Evolutionary conservation across 2,797 vertebrate genomes (phyloP).

Genomic region (Lacerta bilineata): DNA sequence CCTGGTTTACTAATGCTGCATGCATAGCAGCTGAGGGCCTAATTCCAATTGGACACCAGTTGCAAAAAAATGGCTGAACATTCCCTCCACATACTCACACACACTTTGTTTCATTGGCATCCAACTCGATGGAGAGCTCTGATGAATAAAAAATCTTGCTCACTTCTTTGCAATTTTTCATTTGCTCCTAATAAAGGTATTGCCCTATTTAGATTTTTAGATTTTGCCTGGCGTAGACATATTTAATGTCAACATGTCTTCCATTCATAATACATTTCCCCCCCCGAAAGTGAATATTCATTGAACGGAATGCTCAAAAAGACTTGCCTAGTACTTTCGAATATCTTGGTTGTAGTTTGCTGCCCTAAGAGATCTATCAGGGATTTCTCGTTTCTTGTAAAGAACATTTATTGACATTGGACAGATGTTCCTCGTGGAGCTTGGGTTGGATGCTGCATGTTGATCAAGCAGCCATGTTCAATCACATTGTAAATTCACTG

Average conservation of each 20-base stretch:
- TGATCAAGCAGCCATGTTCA: background rate
- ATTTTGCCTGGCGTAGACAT: background rate
- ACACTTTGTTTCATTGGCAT: background rate
- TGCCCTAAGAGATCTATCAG: background rate
- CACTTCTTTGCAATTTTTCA: background rate
- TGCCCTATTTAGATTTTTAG: background rate
- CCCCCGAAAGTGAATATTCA: background rate
- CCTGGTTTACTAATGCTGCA: background rate
- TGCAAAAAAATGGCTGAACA: too few relatives aligned
- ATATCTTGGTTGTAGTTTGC: background rate
- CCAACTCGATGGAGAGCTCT: background rate
- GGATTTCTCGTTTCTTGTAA: background rate
- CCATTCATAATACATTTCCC: background rate
- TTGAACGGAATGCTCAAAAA: background rate
- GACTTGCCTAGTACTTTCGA: background rate
- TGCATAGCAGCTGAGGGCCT: background rate
- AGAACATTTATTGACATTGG: background rate
- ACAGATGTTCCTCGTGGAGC: too few relatives aligned
- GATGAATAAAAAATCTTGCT: background rate
- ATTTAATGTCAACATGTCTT: background rate
- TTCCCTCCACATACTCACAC: background rate
- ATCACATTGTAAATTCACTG: background rate
- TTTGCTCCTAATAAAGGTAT: background rate
- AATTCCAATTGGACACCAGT: too few relatives aligned
- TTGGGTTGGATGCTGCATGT: background rate